A percentile compares a stretch with the other conserved stretches of the same genome.
phyloP scores from a whole-genome alignment of 1,140 invertebrate species.

The Bombus breviceps region DNA sequence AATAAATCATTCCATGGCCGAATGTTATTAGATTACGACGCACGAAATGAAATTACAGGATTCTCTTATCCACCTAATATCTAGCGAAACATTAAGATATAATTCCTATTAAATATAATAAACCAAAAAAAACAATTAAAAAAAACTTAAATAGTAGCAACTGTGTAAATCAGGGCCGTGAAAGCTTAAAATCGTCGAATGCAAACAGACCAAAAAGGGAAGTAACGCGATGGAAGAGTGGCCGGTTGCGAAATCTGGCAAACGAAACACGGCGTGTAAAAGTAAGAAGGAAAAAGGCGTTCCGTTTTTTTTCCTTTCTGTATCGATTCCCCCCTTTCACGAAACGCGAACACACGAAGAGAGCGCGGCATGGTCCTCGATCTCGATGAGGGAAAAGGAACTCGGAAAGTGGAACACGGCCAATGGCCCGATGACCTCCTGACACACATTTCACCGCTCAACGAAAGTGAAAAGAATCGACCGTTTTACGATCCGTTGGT shows the following conservation, averaged over 20 bases:
- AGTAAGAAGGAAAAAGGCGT: conserved; percentile 10
- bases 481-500: conserved; percentile 56
- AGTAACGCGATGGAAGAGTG: not conserved
- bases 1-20: too few species aligned
- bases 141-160: not conserved
- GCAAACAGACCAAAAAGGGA: not conserved
- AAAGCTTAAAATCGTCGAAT: not conserved
- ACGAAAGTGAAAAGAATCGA: conserved; percentile 82
- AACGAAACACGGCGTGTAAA: not conserved
- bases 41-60: too few species aligned
- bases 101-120: not conserved
- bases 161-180: not conserved
- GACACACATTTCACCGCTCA: conserved; percentile 79
- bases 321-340: conserved; percentile 22
- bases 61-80: too few species aligned
- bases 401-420: conserved; percentile 81
- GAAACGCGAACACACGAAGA: conserved; percentile 46
- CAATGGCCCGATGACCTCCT: conserved; percentile 80
- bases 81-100: not conserved
- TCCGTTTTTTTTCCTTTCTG: not conserved
- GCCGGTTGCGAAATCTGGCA: not conserved
- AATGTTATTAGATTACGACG: too few species aligned
- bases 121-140: not conserved
- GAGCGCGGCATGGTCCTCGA: conserved; percentile 55
- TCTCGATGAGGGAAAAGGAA: conserved; percentile 80